Base-by-base conservation (phyloP, 2,888 invertebrate species). In the Alloscopus bannaensis region DNA sequence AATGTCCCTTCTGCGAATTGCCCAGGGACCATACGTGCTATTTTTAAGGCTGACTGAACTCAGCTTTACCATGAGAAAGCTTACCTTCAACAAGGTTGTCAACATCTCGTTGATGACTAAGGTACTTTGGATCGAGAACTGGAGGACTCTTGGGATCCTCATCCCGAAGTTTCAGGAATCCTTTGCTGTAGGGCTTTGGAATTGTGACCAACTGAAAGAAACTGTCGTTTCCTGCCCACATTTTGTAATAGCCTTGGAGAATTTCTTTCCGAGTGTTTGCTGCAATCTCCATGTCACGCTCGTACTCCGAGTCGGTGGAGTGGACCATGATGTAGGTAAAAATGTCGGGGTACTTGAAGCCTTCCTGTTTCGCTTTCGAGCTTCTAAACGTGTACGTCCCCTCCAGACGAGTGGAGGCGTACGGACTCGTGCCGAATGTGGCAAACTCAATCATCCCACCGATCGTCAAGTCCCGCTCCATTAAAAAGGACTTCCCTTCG, bases 91-190 rank as follows among this genome's bases (percentile, higher is more conserved):
- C 78, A 40, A 82, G 66, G 29, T 65, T 57, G 31, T 80, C 80
- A 31, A 81, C 80, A 47, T 82, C 82, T 26, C 79, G 31, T 70
- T 81, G 79, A 70, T 83, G 73, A 16, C 72, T 72, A 22, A 81
- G 66, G 55, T 83, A 83, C 59, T 76, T 83, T 3, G 83, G 83
- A 60, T 83, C 83, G 31, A 83, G 62, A 18, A 83, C 13, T n/a
- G 83, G 83, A 11, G 62, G 24, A 73, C 80, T 80, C 24, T 66
- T 69, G 26, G 83, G 83, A 60, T 83, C 80, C 4, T 70, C 68
- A 73, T 81, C 81, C 64, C 69, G 55, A 13, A 83, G 62, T 52
- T 62, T 75, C 40, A 83, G 45, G 16, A 29, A 60, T 60, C 83
- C 83, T 62, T 52, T 64, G 59, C 76, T 72, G 45, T 66, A 69